These are phyloP conservation scores for Nomada ferruginata DNA, from an alignment of 2,888 invertebrate genomes.

Conservation along the genomic window DNA sequence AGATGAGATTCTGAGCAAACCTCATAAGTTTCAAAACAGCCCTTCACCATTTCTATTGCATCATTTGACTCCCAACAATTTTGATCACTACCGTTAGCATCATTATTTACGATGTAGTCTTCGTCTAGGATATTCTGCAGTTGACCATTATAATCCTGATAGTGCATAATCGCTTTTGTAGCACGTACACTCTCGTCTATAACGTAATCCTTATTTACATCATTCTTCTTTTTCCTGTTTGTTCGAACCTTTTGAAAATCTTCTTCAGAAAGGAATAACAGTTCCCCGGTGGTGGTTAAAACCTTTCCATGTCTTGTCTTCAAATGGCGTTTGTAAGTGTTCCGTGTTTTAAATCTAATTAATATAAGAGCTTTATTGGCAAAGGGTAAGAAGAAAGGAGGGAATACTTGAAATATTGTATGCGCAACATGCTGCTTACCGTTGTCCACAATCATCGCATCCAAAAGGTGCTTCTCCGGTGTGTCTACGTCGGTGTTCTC, in stretches of 20 bases:
- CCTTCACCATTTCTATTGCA: conserved; percentile 54
- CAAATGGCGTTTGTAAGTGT: conserved; percentile 87
- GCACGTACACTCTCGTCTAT: conserved; percentile 66
- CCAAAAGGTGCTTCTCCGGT: conserved; percentile 86
- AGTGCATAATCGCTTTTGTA: conserved; percentile 70
- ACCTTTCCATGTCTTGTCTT: conserved; percentile 86
- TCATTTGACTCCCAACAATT: conserved; percentile 50
- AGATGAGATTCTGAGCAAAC: conserved; percentile 69
- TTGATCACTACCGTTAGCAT: conserved; percentile 32
- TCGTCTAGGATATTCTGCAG: conserved; percentile 48
- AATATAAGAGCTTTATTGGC: conserved; percentile 1
- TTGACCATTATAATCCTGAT: conserved; percentile 47
- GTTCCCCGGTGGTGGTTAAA: conserved; percentile 85
- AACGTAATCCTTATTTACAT: conserved; percentile 57
- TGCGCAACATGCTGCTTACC: conserved; percentile 66
- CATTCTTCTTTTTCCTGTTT: conserved; percentile 76
- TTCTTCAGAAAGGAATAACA: conserved; percentile 84
- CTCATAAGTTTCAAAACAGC: conserved; percentile 65
- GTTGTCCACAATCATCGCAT: conserved; percentile 84
- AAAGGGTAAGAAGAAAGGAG: neutral
- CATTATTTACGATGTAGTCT: conserved; percentile 59
- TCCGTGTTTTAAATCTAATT: conserved; percentile 86
- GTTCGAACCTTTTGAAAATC: conserved; percentile 84
- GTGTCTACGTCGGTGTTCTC: conserved; percentile 86
- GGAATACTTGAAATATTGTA: conserved; percentile 26